A percentile compares a stretch with the other conserved stretches of the same genome.
These are phyloP conservation scores for Caracal caracal DNA, from an alignment of 2,113 vertebrate genomes.

Conservation along the genomic window DNA sequence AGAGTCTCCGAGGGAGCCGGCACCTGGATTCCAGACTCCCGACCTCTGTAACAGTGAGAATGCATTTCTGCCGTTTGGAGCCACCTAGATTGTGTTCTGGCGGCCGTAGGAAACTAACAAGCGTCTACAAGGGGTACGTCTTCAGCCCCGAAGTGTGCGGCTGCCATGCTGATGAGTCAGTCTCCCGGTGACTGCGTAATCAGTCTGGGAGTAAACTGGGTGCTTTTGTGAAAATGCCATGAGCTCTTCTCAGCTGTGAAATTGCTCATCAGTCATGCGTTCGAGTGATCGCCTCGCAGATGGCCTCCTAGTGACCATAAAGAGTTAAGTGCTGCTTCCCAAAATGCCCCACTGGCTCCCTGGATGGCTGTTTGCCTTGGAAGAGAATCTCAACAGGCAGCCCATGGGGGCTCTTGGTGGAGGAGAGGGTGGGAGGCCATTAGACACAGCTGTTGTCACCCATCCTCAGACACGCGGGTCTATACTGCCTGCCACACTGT, in stretches of 20 bases:
- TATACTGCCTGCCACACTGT: not conserved
- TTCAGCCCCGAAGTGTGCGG: not conserved
- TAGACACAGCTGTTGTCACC: not conserved
- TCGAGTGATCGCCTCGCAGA: not conserved
- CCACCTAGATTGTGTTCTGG: fast-evolving
- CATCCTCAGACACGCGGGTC: fast-evolving
- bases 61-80: not conserved
- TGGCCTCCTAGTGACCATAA: constrained; percentile 58
- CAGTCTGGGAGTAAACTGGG: constrained; percentile 40
- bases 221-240: constrained; percentile 3
- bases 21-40: not conserved
- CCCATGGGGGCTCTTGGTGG: not conserved
- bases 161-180: not conserved
- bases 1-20: fast-evolving
- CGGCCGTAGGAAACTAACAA: not conserved
- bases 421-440: not conserved
- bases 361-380: not conserved
- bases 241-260: constrained; percentile 69
- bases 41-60: not conserved
- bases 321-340: constrained; percentile 58
- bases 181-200: not conserved
- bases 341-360: not conserved
- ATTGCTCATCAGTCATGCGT: constrained; percentile 48
- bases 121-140: fast-evolving
- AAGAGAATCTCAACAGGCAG: not conserved